phyloP scores from a whole-genome alignment of 2,797 vertebrate genomes.

The Yasuhikotakia modesta region DNA sequence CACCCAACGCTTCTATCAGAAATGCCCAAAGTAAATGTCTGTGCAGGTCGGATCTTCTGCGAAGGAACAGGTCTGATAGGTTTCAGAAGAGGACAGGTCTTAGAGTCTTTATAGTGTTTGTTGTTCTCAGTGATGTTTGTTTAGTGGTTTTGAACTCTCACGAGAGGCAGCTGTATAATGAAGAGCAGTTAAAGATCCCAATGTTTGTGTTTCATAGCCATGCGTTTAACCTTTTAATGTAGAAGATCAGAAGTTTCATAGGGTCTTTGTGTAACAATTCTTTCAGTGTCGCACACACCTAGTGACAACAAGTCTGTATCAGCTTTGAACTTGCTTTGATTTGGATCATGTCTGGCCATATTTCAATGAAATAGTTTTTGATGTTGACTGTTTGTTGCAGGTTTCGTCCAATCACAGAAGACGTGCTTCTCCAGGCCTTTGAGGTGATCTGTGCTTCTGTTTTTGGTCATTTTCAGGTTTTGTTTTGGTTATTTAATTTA shows the following conservation, averaged over 20 bases:
- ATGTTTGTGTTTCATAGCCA: background rate
- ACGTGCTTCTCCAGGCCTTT: conserved; percentile 73
- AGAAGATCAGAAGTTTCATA: too few relatives aligned
- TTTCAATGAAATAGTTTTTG: too few relatives aligned
- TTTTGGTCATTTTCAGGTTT: background rate
- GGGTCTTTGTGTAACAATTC: background rate
- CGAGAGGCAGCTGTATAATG: background rate
- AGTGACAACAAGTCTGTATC: background rate
- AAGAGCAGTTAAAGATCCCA: background rate
- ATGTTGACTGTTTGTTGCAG: conserved; percentile 46
- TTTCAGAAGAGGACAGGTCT: background rate
- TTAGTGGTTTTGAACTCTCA: background rate
- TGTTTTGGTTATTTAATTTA: background rate
- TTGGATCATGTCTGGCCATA: background rate
- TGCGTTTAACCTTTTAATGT: too few relatives aligned
- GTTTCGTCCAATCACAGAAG: conserved; percentile 74
- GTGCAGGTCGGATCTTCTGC: conserved; percentile 22
- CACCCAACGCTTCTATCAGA: too few relatives aligned
- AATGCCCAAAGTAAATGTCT: background rate
- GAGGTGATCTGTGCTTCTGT: conserved; percentile 62
- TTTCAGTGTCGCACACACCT: background rate
- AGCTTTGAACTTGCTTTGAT: background rate
- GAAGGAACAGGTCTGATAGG: conserved; percentile 28
- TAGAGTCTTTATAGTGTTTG: background rate
- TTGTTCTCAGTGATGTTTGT: background rate